Evolutionary conservation across 2,797 vertebrate species (phyloP).

Genomic region (Hybognathus amarus): DNA sequence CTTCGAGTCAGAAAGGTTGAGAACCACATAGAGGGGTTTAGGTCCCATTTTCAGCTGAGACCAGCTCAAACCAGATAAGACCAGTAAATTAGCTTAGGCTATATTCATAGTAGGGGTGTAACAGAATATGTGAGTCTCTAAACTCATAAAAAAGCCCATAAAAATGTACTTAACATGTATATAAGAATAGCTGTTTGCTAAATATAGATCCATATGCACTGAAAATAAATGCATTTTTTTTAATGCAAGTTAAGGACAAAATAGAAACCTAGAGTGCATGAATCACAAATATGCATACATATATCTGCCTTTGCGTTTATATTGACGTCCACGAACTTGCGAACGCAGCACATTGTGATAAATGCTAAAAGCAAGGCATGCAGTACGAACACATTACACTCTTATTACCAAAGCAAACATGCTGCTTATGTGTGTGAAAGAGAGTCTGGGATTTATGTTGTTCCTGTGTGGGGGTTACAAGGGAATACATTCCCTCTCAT

Average conservation of each 20-base stretch:
- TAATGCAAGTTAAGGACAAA: background rate
- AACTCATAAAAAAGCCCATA: background rate
- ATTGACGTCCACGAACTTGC: conserved; percentile 38
- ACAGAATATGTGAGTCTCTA: too few species aligned
- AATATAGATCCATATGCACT: background rate
- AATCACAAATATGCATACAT: background rate
- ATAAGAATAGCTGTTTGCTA: background rate
- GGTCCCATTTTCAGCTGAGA: background rate
- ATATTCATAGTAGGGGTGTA: background rate
- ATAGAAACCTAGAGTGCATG: background rate
- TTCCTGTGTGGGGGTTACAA: conserved; percentile 20
- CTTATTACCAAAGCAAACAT: conserved; percentile 46
- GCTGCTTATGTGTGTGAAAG: conserved; percentile 1
- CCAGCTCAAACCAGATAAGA: background rate
- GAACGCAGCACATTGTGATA: conserved; percentile 55
- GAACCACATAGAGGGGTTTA: too few species aligned
- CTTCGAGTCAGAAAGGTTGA: background rate
- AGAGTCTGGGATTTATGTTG: conserved; percentile 24
- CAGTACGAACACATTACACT: conserved; percentile 14
- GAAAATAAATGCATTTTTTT: background rate
- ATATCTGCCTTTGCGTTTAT: background rate
- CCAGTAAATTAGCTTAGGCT: background rate
- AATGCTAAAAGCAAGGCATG: conserved; percentile 28
- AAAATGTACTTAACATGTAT: too few species aligned
- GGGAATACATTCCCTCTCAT: conserved; percentile 29